phyloP scores from a whole-genome alignment of 2,888 invertebrate species.

The Plebejus argus region DNA sequence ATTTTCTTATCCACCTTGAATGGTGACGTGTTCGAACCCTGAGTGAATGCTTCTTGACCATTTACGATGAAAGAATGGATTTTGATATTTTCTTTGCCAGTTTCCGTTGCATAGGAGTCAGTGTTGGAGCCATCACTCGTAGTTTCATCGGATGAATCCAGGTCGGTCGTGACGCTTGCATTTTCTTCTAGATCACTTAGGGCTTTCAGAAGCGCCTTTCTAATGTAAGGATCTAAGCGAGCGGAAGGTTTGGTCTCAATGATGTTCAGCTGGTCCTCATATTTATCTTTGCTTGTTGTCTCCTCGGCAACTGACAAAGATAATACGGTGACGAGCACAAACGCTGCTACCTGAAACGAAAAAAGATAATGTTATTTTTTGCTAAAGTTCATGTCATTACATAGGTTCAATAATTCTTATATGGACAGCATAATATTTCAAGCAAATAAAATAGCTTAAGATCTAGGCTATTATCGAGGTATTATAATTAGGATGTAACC shows the following conservation, averaged over 20 bases:
- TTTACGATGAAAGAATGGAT: conserved; percentile 53
- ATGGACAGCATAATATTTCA: background rate
- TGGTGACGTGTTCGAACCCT: conserved; percentile 58
- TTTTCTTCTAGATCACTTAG: conserved; percentile 87
- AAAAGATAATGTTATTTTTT: conserved; percentile 41
- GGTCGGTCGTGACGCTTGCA: conserved; percentile 66
- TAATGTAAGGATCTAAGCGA: conserved; percentile 86
- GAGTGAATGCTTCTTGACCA: conserved; percentile 68
- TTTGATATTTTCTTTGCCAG: conserved; percentile 36
- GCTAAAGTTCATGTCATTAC: background rate
- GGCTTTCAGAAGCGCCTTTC: conserved; percentile 88
- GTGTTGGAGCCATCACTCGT: conserved; percentile 59
- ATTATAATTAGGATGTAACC: background rate
- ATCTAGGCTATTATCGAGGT: too few relatives aligned
- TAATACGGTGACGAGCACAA: conserved; percentile 55
- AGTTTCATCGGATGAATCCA: background rate
- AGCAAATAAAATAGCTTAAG: background rate
- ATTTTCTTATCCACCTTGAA: conserved; percentile 65
- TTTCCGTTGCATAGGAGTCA: conserved; percentile 45
- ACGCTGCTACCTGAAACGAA: conserved; percentile 62
- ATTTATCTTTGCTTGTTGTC: conserved; percentile 51
- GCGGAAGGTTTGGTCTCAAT: conserved; percentile 77
- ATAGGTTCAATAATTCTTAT: background rate
- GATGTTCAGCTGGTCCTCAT: conserved; percentile 66
- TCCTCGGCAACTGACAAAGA: conserved; percentile 58